Percentiles rank a stretch among this genome's conserved stretches.
These are phyloP conservation scores for Frankliniella fusca DNA, from an alignment of 2,888 invertebrate species.

Conservation along the genomic window DNA sequence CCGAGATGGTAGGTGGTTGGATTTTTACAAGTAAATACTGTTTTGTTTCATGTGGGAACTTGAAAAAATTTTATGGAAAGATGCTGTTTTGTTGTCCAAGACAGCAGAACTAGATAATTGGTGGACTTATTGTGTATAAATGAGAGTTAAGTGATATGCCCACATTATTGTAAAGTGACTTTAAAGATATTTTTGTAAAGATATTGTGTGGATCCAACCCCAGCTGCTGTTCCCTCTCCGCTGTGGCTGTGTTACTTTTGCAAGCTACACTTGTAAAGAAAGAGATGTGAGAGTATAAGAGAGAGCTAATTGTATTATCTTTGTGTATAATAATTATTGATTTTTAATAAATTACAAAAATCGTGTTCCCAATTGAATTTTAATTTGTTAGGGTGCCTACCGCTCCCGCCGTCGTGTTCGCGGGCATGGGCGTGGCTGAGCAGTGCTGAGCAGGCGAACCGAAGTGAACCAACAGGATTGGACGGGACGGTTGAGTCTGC, in stretches of 20 bases:
- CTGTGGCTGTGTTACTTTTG: conserved; percentile 17
- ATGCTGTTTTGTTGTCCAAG: conserved; percentile 5
- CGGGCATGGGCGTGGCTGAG: too few relatives aligned
- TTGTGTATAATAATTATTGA: conserved; percentile 27
- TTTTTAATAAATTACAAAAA: conserved; percentile 25
- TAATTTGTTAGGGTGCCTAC: neutral
- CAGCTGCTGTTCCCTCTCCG: conserved; percentile 23
- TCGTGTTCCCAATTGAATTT: conserved; percentile 1
- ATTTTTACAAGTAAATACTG: conserved; percentile 7
- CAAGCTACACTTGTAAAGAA: conserved; percentile 23
- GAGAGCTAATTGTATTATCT: conserved; percentile 25
- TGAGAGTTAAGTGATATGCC: conserved; percentile 19
- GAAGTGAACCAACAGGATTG: too few relatives aligned
- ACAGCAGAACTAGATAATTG: conserved; percentile 4
- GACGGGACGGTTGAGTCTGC: neutral
- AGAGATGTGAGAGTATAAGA: conserved; percentile 17
- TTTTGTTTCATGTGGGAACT: conserved; percentile 25
- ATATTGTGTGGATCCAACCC: conserved; percentile 24
- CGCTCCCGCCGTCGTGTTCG: too few relatives aligned
- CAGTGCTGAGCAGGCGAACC: too few relatives aligned
- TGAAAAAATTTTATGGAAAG: conserved; percentile 4
- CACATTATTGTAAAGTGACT: conserved; percentile 25
- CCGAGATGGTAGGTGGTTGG: conserved; percentile 11
- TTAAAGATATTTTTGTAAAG: conserved; percentile 27
- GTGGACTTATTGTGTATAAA: conserved; percentile 23